phyloP scores from a whole-genome alignment of 1,140 invertebrate species.

The Eufriesea mexicana region DNA sequence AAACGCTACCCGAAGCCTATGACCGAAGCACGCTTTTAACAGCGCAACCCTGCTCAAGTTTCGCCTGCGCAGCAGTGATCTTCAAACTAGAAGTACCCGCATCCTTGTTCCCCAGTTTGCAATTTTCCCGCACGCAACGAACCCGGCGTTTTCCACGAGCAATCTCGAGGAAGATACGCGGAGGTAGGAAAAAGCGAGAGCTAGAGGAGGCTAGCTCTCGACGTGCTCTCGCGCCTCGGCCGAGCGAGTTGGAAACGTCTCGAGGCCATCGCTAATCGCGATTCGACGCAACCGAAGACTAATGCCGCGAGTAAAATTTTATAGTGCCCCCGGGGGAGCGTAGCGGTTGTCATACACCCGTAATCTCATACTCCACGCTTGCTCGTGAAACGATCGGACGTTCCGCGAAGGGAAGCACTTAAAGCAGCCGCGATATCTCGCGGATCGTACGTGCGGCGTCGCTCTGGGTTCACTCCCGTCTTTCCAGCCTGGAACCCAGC shows the following conservation, averaged over 20 bases:
- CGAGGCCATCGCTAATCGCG: conserved; percentile 15
- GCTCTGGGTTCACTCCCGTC: not conserved
- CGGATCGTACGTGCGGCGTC: conserved; percentile 8
- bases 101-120: no score
- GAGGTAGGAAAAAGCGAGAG: not conserved
- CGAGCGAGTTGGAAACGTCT: not conserved
- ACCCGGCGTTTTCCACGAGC: no score
- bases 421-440: conserved; percentile 17
- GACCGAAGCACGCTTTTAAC: no score
- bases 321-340: not conserved
- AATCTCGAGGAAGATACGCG: no score
- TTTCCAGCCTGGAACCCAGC: not conserved
- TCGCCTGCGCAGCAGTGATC: no score
- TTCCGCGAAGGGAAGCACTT: conserved; percentile 23
- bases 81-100: no score
- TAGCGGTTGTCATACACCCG: conserved; percentile 19
- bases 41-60: no score
- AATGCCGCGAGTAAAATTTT: conserved; percentile 19
- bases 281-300: not conserved
- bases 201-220: no score
- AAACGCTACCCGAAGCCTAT: no score
- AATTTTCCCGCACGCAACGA: no score
- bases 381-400: conserved; percentile 21
- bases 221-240: not conserved
- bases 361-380: conserved; percentile 14